Conservation (phyloP, 2,888 invertebrate genomes). For the Caenorhabditis virilis region DNA sequence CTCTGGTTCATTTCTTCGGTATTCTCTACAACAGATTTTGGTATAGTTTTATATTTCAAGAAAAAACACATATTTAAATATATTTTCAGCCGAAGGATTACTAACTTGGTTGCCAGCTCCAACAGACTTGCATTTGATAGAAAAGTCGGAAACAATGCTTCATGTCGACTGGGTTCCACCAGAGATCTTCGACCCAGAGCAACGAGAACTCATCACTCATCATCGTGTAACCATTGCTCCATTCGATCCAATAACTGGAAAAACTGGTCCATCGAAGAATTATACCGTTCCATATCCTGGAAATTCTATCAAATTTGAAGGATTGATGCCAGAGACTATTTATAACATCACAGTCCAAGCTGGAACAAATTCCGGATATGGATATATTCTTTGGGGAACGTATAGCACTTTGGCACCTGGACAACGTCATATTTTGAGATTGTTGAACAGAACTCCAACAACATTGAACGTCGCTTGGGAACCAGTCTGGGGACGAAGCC, state of each 20-base stretch:
- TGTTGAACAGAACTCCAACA: slow-evolving; percentile 66
- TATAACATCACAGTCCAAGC: slow-evolving; percentile 69
- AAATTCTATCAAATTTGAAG: slow-evolving; percentile 65
- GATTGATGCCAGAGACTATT: slow-evolving; percentile 63
- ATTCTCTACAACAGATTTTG: slow-evolving; percentile 64
- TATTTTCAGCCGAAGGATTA: slow-evolving; percentile 56
- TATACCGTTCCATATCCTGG: slow-evolving; percentile 65
- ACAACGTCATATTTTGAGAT: slow-evolving; percentile 63
- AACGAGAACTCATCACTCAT: slow-evolving; percentile 65
- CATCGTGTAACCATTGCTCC: slow-evolving; percentile 68
- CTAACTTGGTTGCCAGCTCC: slow-evolving; percentile 66
- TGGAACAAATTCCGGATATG: slow-evolving; percentile 67
- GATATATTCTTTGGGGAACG: slow-evolving; percentile 67
- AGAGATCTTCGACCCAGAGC: slow-evolving; percentile 65
- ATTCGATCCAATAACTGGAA: slow-evolving; percentile 57
- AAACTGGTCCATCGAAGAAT: slow-evolving; percentile 61
- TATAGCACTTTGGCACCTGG: slow-evolving; percentile 68
- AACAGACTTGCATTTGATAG: slow-evolving; percentile 65
- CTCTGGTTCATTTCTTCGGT: slow-evolving; percentile 66
- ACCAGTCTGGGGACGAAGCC: slow-evolving; percentile 65
- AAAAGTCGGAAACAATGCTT: slow-evolving; percentile 68
- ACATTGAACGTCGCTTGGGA: slow-evolving; percentile 68
- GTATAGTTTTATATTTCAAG: too few species aligned
- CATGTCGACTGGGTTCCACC: slow-evolving; percentile 67
- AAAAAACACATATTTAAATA: too few species aligned